Base-by-base conservation (phyloP, 2,113 vertebrate genomes). In the Tauraco erythrolophus region DNA sequence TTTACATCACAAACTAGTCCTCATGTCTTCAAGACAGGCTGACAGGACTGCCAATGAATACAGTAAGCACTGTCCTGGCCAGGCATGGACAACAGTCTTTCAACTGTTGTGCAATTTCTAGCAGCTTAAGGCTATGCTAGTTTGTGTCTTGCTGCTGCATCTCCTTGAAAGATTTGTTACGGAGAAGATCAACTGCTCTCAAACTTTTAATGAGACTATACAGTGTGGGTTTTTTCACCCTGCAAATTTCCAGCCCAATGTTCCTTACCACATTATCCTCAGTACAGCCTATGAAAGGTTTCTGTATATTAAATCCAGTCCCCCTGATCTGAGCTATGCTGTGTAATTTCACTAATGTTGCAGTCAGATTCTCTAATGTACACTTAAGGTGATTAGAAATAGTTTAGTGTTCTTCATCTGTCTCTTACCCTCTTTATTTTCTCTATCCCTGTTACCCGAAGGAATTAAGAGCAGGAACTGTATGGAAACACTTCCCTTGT, bases 341-440 rank as follows among this genome's bases (percentile, higher is more conserved):
- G 93, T 96, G 60, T 85, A 95, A 94, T 97, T 97, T 97, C 91
- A 65, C 88, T 96, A 88, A 94, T 86, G 65, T 93, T 96, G 77
- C 83, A 91, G 79, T 92, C 96, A 93, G 81, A 87, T 86, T 87
- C 95, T 97, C 84, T 78, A 88, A 93, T 65, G 92, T 91, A 86
- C 57, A 74, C 84, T 94, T 96, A 87, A 92, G 75, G 76, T 92
- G 91, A 98, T 93, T 92, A 97, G 94, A 97, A 97, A 91, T 94
- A 84, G 84, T 92, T 96, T 84, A 84, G 84, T 95, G 94, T 77
- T 78, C 96, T 95, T 96, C 88, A 65, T 89, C 88, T 94, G 89
- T 93, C 84, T 93, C 89, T 71, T 45, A 45, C 48, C 74, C 93
- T 76, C 92, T 58, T 53, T 91, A 66, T 89, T 79, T 94, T 89